A percentile compares a stretch with the other conserved stretches of the same genome.
phyloP scores from a whole-genome alignment of 2,797 vertebrate species.

The Acrocephalus scirpaceus region DNA sequence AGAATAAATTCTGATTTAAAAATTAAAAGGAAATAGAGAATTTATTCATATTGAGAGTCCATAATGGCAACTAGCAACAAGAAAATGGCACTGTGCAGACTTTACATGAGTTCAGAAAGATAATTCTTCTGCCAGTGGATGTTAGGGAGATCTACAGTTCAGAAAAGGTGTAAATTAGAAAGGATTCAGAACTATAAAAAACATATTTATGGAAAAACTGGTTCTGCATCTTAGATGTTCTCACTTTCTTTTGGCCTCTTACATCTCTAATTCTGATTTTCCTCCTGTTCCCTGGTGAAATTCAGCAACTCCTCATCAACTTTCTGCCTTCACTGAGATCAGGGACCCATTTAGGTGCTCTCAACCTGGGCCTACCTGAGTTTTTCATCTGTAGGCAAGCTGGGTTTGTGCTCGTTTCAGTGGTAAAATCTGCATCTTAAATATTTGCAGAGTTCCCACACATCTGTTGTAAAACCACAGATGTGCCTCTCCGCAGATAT shows the following conservation, averaged over 20 bases:
- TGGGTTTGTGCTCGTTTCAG: not conserved
- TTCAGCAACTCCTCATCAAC: not conserved
- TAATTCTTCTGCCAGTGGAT: too few relatives aligned
- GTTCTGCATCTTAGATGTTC: not conserved
- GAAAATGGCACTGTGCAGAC: not conserved
- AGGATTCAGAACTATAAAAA: not conserved
- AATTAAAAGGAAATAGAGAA: not conserved
- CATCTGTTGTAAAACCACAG: slow-evolving; percentile 70
- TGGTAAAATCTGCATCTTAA: slow-evolving; percentile 43
- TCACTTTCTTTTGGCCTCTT: not conserved
- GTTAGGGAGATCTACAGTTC: not conserved
- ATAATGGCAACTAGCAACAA: not conserved
- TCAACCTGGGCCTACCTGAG: slow-evolving; percentile 20
- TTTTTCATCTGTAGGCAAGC: not conserved
- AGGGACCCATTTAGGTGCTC: not conserved
- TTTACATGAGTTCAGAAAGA: not conserved
- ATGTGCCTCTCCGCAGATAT: slow-evolving; percentile 63
- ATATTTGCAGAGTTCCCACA: slow-evolving; percentile 14
- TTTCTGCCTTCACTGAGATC: not conserved
- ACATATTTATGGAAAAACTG: not conserved
- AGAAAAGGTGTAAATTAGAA: not conserved
- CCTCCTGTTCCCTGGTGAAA: not conserved
- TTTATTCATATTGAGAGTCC: not conserved
- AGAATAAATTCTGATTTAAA: not conserved
- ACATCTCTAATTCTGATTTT: not conserved